A percentile compares a stretch with the other conserved stretches of the same genome.
phyloP scores from a whole-genome alignment of 2,113 vertebrate species.

The Orycteropus afer region DNA sequence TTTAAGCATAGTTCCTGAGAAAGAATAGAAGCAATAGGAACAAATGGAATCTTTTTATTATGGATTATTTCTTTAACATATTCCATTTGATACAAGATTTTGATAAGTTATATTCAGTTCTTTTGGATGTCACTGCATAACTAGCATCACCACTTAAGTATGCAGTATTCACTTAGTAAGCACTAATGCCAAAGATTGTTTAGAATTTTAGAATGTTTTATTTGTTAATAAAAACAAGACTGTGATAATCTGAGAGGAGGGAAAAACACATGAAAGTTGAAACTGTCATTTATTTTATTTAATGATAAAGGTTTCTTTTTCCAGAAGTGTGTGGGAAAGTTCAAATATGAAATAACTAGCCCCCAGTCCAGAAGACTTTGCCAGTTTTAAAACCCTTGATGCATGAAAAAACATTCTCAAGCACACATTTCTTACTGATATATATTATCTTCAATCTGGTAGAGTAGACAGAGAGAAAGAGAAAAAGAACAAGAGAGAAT shows the following conservation, averaged over 20 bases:
- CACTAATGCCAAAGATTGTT: neutral
- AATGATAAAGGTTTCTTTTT: constrained; percentile 31
- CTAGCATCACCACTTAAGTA: neutral
- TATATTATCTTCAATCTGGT: neutral
- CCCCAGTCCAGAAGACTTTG: neutral
- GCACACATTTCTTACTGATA: constrained; percentile 19
- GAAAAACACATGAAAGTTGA: constrained; percentile 10
- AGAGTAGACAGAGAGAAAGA: neutral
- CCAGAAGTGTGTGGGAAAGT: neutral
- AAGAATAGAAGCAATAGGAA: neutral
- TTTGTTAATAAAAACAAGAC: constrained; percentile 46
- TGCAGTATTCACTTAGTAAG: too few relatives aligned
- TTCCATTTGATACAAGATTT: neutral
- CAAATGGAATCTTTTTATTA: neutral
- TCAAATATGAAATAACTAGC: constrained; percentile 4
- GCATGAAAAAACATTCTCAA: constrained; percentile 30
- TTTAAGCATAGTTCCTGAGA: neutral
- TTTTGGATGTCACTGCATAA: neutral
- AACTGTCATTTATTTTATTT: constrained; percentile 62
- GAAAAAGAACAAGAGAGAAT: neutral
- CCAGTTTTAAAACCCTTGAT: constrained; percentile 43
- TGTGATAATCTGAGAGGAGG: constrained; percentile 41
- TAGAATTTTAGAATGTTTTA: neutral
- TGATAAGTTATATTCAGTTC: neutral
- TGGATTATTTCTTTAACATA: neutral